Evolutionary conservation across 2,113 vertebrate genomes (phyloP).

Genomic region (Elachura formosa): DNA sequence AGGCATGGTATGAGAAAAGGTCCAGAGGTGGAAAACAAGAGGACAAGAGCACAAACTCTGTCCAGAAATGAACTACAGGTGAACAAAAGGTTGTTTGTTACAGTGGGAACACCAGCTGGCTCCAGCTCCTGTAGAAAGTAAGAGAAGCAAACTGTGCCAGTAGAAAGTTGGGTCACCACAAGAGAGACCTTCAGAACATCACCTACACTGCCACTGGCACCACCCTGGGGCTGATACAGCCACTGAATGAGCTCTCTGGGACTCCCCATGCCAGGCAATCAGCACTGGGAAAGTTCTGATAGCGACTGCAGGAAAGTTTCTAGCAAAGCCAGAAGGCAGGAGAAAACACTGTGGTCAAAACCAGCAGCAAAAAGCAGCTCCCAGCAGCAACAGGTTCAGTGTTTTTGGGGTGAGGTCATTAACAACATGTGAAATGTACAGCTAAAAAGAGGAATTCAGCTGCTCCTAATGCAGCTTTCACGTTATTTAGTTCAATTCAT

Average conservation of each 20-base stretch:
- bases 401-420: not conserved
- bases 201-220: not conserved
- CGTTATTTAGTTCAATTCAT: not conserved
- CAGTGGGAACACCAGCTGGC: not conserved
- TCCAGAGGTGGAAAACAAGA: not conserved
- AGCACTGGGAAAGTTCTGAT: not conserved
- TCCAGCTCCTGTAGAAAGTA: not conserved
- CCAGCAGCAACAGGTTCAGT: not conserved
- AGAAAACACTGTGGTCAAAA: not conserved
- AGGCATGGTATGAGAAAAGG: not conserved
- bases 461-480: not conserved
- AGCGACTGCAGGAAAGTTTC: not conserved
- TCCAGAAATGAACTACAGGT: not conserved
- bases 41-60: not conserved
- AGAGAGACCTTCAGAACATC: not conserved
- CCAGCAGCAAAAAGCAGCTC: not conserved
- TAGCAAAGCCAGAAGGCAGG: not conserved
- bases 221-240: not conserved
- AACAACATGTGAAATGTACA: not conserved
- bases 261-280: not conserved
- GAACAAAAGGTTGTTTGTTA: not conserved
- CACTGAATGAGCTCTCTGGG: not conserved
- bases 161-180: not conserved
- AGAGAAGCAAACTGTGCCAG: not conserved
- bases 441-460: not conserved